phyloP scores from a whole-genome alignment of 2,797 vertebrate species.

The Sebastes melanostomus region DNA sequence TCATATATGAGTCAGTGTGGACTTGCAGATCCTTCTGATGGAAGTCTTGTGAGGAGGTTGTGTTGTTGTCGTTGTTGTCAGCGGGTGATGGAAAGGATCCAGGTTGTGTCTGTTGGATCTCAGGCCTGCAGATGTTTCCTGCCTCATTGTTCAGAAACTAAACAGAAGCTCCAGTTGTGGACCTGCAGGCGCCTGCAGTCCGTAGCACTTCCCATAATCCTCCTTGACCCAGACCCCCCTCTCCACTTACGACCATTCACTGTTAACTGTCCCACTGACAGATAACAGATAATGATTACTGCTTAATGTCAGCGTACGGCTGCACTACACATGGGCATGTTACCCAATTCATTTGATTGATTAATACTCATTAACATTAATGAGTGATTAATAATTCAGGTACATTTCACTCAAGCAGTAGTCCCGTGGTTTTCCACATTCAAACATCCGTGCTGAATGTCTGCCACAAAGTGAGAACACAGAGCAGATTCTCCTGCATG shows the following conservation, averaged over 20 bases:
- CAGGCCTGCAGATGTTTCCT: constrained; percentile 79
- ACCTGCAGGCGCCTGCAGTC: constrained; percentile 56
- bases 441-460: neutral
- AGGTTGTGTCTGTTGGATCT: constrained; percentile 56
- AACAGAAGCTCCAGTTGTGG: constrained; percentile 67
- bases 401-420: neutral
- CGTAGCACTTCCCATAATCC: constrained; percentile 17
- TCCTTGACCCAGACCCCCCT: constrained; percentile 4
- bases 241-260: neutral
- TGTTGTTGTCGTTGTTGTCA: constrained; percentile 32
- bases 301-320: neutral
- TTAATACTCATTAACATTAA: neutral
- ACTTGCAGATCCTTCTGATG: neutral
- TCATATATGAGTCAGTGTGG: neutral
- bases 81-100: constrained; percentile 45
- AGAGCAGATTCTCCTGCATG: neutral
- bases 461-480: neutral
- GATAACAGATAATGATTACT: neutral
- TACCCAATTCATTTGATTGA: neutral
- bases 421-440: neutral
- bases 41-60: neutral
- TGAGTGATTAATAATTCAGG: neutral
- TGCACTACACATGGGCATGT: neutral
- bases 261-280: neutral
- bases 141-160: constrained; percentile 77